Percentiles rank a stretch among this genome's conserved stretches.
Conservation (phyloP, 1,140 invertebrate species). For the Brachionus paranguensis region DNA sequence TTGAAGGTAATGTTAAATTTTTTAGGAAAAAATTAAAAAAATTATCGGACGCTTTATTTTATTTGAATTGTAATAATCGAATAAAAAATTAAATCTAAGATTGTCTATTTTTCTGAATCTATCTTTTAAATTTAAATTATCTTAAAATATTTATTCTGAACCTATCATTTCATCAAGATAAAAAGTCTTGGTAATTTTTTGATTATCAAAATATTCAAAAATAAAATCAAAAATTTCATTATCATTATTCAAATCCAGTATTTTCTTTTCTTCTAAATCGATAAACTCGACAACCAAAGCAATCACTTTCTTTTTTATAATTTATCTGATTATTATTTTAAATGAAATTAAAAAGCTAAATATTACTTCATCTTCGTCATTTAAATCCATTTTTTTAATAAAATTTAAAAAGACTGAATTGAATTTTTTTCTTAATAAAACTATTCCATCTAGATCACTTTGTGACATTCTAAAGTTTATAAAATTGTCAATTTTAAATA, state of each 20-base stretch:
- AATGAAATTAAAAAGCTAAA: not conserved
- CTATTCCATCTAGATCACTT: not conserved
- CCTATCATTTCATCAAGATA: not conserved
- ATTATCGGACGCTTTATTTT: not conserved
- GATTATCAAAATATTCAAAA: not conserved
- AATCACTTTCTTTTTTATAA: not conserved
- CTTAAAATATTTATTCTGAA: not conserved
- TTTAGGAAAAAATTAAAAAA: too few species aligned
- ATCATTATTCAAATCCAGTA: not conserved
- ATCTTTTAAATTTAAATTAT: not conserved
- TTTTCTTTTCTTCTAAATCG: not conserved
- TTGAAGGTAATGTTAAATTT: too few species aligned
- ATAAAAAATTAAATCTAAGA: not conserved
- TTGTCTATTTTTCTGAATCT: not conserved
- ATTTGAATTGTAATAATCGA: not conserved
- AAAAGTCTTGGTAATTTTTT: not conserved
- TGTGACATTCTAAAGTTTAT: not conserved
- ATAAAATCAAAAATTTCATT: not conserved
- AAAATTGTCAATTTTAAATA: not conserved
- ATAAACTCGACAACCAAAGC: not conserved
- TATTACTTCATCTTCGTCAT: not conserved
- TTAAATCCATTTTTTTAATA: not conserved
- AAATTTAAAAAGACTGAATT: constrained; percentile 1
- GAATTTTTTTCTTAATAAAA: not conserved
- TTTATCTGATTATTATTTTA: not conserved